phyloP scores from a whole-genome alignment of 1,140 invertebrate genomes.

The Heliconius hermathena region DNA sequence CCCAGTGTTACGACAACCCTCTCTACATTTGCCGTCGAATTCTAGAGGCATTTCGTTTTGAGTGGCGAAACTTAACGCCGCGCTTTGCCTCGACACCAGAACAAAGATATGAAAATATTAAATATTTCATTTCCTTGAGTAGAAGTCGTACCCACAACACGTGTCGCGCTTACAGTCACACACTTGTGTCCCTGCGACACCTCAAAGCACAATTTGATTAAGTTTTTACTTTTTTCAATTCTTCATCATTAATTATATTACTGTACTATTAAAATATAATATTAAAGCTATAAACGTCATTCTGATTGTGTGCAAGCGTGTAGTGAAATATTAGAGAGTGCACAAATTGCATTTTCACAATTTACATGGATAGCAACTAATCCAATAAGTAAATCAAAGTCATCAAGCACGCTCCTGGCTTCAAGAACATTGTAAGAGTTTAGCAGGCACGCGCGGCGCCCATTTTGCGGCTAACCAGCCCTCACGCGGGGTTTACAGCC shows the following conservation, averaged over 20 bases:
- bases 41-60: too few species aligned
- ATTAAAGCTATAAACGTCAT: neutral
- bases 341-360: constrained; percentile 37
- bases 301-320: neutral
- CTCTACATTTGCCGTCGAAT: too few species aligned
- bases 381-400: constrained; percentile 70
- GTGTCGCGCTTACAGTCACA: too few species aligned
- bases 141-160: too few species aligned
- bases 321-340: neutral
- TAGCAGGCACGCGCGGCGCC: constrained; percentile 59
- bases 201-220: too few species aligned
- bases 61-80: too few species aligned
- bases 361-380: constrained; percentile 45
- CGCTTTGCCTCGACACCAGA: neutral
- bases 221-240: neutral
- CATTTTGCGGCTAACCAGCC: constrained; percentile 65
- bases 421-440: constrained; percentile 68
- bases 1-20: too few species aligned
- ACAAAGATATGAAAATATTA: too few species aligned
- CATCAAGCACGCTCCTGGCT: constrained; percentile 56
- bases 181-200: too few species aligned
- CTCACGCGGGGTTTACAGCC: constrained; percentile 46
- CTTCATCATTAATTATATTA: neutral
- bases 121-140: too few species aligned
- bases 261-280: neutral